phyloP scores from a whole-genome alignment of 2,797 vertebrate species.

The Mormyrops boulengeri region DNA sequence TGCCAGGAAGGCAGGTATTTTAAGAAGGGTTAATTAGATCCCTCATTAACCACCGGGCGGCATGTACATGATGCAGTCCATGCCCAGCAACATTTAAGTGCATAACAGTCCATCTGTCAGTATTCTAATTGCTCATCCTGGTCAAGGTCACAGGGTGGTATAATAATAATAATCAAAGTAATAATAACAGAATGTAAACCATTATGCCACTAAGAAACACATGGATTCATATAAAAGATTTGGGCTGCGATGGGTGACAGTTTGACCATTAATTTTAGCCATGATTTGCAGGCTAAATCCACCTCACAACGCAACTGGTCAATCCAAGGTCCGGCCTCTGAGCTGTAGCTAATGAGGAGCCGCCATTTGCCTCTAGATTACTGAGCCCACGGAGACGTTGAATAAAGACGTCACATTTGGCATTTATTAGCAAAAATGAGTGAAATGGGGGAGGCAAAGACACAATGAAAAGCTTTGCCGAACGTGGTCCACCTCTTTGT shows the following conservation, averaged over 20 bases:
- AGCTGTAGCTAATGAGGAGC: not conserved
- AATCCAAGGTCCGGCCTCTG: not conserved
- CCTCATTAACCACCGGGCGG: not conserved
- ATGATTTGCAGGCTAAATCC: not conserved
- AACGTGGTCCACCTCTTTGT: not conserved
- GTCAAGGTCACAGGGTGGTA: not conserved
- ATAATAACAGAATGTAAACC: not conserved
- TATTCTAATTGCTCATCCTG: not conserved
- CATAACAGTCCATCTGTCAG: not conserved
- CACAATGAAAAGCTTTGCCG: not conserved
- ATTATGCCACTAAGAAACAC: not conserved
- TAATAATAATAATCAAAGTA: not conserved
- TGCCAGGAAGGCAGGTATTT: not conserved
- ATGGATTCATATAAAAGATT: not conserved
- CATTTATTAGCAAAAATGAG: not conserved
- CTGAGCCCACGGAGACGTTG: not conserved
- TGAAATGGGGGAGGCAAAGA: not conserved
- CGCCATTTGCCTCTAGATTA: not conserved
- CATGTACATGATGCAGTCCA: not conserved
- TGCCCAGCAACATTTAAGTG: not conserved
- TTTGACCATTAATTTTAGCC: not conserved
- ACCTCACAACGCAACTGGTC: not conserved
- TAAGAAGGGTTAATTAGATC: conserved; percentile 3
- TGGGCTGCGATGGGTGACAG: not conserved
- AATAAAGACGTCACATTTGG: not conserved